Base-by-base conservation (phyloP, 2,797 vertebrate genomes). In the Sandelia bainsii region DNA sequence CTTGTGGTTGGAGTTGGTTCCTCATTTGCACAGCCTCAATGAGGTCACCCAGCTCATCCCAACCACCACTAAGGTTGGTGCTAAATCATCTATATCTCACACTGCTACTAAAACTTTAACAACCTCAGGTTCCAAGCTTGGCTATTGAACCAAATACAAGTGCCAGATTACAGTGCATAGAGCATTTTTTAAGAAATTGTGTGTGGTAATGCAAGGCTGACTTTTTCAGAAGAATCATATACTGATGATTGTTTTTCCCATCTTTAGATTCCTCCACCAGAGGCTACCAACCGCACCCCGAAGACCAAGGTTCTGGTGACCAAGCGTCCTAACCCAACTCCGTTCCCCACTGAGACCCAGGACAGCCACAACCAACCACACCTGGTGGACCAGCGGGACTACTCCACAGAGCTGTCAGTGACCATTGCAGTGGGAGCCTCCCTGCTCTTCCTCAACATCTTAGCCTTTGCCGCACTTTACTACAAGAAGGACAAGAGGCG, bases 401-500 rank as follows among this genome's bases (percentile, higher is more conserved):
- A 99, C 83, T 99, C 98, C 42, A 99, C 98, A 1, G 98, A 99
- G 91, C 92, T 99, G 86, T 99, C 97, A 0, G 98, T 99, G 70
- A 99, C 98, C 1, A 99, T 99, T 5, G 98, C 98, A 0, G 98
- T 99, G 5, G 98, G 98, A 8, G 98, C 98, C 7, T 99, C 98
- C 1, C 92, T 99, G 81, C 95, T 99, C 45, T 99, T 99, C 89
- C 95, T 99, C 87, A 99, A 99, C 92, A 99, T 99, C 86, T 90
- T 99, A 87, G 98, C 98, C 60, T 99, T 99, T 29, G 98, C 98
- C 27, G 98, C 98, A 0, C 87, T 99, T 62, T 99, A 99, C 93
- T 99, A 99, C 92, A 99, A 99, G 93, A 99, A 99, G 85, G 98
- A 99, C 93, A 99, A 99, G 87, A 91, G 97, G 82, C 95, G 97